Conservation (phyloP, 1,140 invertebrate genomes). For the Parasteatoda tepidariorum region DNA sequence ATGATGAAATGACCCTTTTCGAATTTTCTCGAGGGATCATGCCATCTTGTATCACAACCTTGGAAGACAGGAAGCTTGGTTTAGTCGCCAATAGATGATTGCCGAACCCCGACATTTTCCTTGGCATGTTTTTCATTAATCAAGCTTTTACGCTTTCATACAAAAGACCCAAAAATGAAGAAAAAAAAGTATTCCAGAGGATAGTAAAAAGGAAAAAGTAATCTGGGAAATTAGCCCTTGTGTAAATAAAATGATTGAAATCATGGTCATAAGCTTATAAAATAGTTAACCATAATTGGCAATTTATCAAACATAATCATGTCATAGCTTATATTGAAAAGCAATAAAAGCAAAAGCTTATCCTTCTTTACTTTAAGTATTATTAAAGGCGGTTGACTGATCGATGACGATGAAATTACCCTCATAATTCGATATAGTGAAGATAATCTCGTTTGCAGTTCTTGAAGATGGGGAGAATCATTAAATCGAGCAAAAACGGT, state of each 20-base stretch:
- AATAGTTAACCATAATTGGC: conserved; percentile 9
- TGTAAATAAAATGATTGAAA: conserved; percentile 13
- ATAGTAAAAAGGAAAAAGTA: background rate
- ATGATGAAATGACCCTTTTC: too few species aligned
- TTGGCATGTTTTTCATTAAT: background rate
- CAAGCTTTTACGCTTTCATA: background rate
- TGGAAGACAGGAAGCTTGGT: too few species aligned
- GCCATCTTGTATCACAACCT: too few species aligned
- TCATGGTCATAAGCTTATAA: background rate
- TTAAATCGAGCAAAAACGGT: too few species aligned
- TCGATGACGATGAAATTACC: conserved; percentile 9
- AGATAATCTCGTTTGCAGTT: too few species aligned
- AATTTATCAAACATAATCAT: conserved; percentile 37
- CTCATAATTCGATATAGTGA: conserved; percentile 21
- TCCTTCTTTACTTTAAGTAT: background rate
- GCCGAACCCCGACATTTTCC: background rate
- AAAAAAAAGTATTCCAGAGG: background rate
- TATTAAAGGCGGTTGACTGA: background rate
- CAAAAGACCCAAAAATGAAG: background rate
- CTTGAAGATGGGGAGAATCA: too few species aligned
- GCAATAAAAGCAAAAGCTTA: too few species aligned
- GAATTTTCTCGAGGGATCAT: too few species aligned
- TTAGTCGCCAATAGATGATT: too few species aligned
- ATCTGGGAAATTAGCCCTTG: conserved; percentile 13
- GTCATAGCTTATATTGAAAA: too few species aligned